Conservation (phyloP, 1,140 invertebrate species). For the Pachyrhynchus sulphureomaculatus region DNA sequence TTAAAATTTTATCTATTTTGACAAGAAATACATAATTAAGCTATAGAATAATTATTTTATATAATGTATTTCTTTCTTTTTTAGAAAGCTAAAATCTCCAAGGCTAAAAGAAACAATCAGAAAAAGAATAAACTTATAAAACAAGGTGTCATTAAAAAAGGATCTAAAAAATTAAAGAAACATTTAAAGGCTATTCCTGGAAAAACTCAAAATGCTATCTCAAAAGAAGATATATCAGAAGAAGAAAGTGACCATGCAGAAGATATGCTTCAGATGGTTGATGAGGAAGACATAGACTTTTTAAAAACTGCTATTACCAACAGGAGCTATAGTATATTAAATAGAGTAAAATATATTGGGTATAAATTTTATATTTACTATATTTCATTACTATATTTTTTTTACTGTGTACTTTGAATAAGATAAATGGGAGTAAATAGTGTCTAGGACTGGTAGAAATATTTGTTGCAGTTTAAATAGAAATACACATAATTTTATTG, state of each 20-base stretch:
- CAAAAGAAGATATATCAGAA: constrained; percentile 9
- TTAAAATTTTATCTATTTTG: too few species aligned
- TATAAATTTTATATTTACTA: constrained; percentile 31
- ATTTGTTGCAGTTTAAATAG: too few species aligned
- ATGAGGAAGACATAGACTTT: constrained; percentile 65
- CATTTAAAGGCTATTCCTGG: not conserved
- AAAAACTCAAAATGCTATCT: constrained; percentile 1
- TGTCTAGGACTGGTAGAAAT: too few species aligned
- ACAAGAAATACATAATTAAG: too few species aligned
- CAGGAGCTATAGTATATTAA: constrained; percentile 55
- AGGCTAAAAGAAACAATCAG: constrained; percentile 64
- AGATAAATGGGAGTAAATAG: too few species aligned
- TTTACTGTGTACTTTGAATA: too few species aligned
- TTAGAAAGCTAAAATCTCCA: constrained; percentile 59
- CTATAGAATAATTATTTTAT: too few species aligned
- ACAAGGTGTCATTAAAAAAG: constrained; percentile 59
- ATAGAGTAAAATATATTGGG: constrained; percentile 49
- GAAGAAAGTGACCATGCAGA: constrained; percentile 58
- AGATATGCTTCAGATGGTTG: constrained; percentile 65
- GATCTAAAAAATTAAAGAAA: constrained; percentile 49
- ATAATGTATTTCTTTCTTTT: too few species aligned
- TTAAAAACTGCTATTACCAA: constrained; percentile 57
- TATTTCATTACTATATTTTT: too few species aligned
- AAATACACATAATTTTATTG: too few species aligned
- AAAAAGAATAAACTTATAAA: constrained; percentile 62